Evolutionary conservation across 2,888 invertebrate genomes (phyloP), one percentile per base, ranked within the genome.

Genomic region (Coleophora deauratella): DNA sequence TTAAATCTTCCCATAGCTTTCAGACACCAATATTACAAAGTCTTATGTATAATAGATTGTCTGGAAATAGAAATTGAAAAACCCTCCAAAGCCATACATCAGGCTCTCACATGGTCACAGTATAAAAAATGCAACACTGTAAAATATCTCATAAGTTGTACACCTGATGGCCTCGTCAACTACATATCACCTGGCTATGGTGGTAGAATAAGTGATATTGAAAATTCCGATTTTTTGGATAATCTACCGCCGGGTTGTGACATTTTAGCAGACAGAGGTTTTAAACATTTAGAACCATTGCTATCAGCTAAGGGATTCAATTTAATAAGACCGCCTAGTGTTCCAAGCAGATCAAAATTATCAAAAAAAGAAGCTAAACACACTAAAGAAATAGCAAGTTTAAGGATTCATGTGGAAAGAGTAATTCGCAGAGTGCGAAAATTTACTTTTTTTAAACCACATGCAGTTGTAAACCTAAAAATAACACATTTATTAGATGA

Each of bases 1-100:
- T 40, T 32, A 21, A 46, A 12, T 30, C 43, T 52, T 34, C 47
- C 50, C n/a, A 50, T 50, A 32, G 21, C 21, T 4, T 21, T 21
- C 6, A 21, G 21, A 6, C 21, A 21, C 6, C 21, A 6, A 3
- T 21, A 49, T 39, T 8, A 45, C 32, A 50, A 55, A 11, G 54
- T 57, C 0, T 46, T 38, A 34, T 56, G 54, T 30, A 66, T 68
- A 9, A 62, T 66, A 38, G 64, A 66, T 37, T 67, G 64, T 36
- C 43, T 66, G 11, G 62, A 67, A 49, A 62, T 64, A 34, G 53
- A 65, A 44, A 50, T 67, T 15, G 53, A 67, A 48, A 67, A 61
- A 42, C 65, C 65, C 12, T 43, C 46, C 7, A 51, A 61, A 41
- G 43, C 62, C 3, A 10, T 62, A 6, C 28, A 50, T 33, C 47